Evolutionary conservation across 1,140 invertebrate species (phyloP).

Genomic region (Papilio polyxenes): DNA sequence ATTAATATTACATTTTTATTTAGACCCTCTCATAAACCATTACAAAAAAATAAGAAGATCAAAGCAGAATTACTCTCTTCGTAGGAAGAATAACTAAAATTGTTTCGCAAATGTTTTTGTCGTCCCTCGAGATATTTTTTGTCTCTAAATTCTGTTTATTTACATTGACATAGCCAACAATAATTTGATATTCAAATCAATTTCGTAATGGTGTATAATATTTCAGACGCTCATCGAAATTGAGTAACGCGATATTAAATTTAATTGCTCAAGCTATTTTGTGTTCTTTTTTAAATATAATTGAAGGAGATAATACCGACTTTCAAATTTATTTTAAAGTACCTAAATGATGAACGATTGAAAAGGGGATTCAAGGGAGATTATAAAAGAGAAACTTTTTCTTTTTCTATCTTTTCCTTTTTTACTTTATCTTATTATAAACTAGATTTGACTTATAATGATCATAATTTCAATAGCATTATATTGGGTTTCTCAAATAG

Average conservation of each 20-base stretch:
- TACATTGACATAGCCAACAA: constrained; percentile 31
- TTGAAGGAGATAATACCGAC: constrained; percentile 2
- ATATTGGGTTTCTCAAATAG: not conserved
- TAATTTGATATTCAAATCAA: constrained; percentile 36
- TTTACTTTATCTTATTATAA: not conserved
- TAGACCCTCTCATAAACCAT: not conserved
- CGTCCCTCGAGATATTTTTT: constrained; percentile 19
- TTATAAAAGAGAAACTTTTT: not conserved
- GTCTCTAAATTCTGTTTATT: constrained; percentile 29
- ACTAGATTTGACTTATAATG: not conserved
- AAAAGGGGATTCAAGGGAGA: not conserved
- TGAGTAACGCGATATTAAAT: constrained; percentile 14
- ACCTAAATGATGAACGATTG: not conserved
- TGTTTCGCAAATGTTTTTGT: constrained; percentile 6
- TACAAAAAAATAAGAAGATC: not conserved
- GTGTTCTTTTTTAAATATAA: constrained; percentile 14
- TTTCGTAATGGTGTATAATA: constrained; percentile 26
- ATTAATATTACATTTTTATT: not conserved
- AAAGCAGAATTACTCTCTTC: constrained; percentile 49
- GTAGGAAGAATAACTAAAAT: not conserved
- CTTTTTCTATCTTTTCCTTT: not conserved
- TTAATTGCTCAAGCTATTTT: constrained; percentile 18
- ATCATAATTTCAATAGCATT: too few relatives aligned
- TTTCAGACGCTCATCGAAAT: constrained; percentile 18
- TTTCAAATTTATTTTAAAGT: not conserved